Conservation (phyloP, 2,113 vertebrate genomes). For the Petrocephalus microphthalmus region DNA sequence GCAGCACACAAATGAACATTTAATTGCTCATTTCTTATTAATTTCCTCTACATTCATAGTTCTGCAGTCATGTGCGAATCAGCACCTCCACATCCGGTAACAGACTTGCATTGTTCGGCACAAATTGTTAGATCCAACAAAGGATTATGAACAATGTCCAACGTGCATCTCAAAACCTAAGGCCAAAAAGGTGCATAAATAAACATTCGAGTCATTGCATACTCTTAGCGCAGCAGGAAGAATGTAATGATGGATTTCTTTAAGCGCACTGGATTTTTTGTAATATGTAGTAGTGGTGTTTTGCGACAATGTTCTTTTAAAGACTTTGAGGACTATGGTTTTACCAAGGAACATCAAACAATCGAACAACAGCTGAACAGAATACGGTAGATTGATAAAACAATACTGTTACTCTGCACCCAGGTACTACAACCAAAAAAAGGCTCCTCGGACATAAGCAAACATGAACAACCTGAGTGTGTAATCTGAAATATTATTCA, state of each 20-base stretch:
- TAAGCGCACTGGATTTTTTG: background rate
- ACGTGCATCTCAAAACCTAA: background rate
- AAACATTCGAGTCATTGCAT: background rate
- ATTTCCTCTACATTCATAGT: background rate
- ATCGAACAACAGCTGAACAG: background rate
- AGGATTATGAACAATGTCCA: background rate
- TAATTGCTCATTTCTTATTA: background rate
- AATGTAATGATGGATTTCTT: background rate
- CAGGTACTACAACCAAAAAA: background rate
- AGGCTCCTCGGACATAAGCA: background rate
- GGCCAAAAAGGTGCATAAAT: background rate
- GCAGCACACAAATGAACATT: background rate
- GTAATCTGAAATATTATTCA: background rate
- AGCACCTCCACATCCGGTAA: background rate
- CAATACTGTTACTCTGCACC: background rate
- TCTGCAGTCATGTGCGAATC: background rate
- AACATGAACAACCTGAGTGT: background rate
- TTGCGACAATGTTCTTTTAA: background rate
- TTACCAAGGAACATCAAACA: background rate
- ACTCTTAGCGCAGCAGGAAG: background rate
- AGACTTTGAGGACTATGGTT: background rate
- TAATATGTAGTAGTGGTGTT: background rate
- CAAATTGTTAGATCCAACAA: background rate
- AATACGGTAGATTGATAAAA: background rate
- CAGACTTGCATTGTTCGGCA: background rate